Percentiles rank a stretch among this genome's conserved stretches.
Evolutionary conservation across 2,888 invertebrate species (phyloP).

Genomic region (Suillia variegata): DNA sequence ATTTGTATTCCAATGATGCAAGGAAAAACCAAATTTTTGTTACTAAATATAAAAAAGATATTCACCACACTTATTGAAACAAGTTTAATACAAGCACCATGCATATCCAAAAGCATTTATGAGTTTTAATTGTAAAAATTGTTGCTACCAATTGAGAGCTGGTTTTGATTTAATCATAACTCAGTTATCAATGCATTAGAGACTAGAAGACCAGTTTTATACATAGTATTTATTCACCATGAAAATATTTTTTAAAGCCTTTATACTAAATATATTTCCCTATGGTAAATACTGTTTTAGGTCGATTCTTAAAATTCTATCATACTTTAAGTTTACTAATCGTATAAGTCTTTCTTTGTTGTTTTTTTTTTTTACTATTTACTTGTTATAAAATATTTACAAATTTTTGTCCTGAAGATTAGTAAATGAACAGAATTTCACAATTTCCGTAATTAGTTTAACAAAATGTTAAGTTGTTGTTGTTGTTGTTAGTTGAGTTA

Average conservation of each 20-base stretch:
- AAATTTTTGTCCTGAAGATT: constrained; percentile 17
- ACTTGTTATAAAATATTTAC: constrained; percentile 5
- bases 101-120: too few species aligned
- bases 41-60: too few species aligned
- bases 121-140: too few species aligned
- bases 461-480: neutral
- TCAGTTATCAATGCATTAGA: too few species aligned
- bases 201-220: too few species aligned
- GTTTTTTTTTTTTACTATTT: constrained; percentile 8
- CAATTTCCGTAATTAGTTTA: neutral
- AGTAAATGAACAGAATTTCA: neutral
- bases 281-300: neutral
- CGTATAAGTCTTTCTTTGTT: constrained; percentile 11
- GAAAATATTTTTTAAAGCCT: constrained; percentile 1
- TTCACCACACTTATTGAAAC: too few species aligned
- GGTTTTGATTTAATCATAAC: too few species aligned
- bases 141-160: too few species aligned
- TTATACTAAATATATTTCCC: neutral
- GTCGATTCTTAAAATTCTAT: constrained; percentile 30
- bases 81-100: too few species aligned
- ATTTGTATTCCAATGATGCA: too few species aligned
- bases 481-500: neutral
- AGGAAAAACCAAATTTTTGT: too few species aligned
- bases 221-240: too few species aligned
- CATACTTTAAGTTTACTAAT: constrained; percentile 42